phyloP scores from a whole-genome alignment of 1,140 invertebrate genomes.

The Dysdera silvatica region DNA sequence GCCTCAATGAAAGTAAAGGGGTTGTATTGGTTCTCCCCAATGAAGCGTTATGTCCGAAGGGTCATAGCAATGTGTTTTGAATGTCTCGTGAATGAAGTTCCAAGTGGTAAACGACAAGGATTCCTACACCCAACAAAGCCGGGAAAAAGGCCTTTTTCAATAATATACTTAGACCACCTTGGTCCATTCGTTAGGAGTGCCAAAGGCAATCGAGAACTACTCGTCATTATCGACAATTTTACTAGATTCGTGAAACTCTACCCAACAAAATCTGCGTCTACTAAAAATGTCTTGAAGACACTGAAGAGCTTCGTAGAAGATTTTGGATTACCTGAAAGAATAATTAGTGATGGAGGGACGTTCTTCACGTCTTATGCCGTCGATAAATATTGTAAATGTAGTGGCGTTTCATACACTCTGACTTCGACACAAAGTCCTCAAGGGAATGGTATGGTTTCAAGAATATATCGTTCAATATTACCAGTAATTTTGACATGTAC shows the following conservation, averaged over 20 bases:
- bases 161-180: conserved; percentile 1
- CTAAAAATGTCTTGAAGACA: neutral
- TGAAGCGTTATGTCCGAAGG: no score
- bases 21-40: no score
- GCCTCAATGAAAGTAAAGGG: no score
- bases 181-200: neutral
- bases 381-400: neutral
- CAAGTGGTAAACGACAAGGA: conserved; percentile 15
- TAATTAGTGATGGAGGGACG: conserved; percentile 2
- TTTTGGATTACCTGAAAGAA: conserved; percentile 5
- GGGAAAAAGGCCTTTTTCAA: neutral
- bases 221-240: neutral
- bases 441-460: neutral
- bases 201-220: neutral
- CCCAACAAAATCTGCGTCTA: neutral
- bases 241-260: neutral
- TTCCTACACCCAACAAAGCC: neutral
- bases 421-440: neutral
- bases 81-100: conserved; percentile 1
- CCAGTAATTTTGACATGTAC: neutral
- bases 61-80: no score
- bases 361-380: neutral
- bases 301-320: neutral
- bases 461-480: neutral
- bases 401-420: neutral